These are phyloP conservation scores for Paramormyrops kingsleyae DNA, from an alignment of 2,113 vertebrate species.

Conservation along the genomic window DNA sequence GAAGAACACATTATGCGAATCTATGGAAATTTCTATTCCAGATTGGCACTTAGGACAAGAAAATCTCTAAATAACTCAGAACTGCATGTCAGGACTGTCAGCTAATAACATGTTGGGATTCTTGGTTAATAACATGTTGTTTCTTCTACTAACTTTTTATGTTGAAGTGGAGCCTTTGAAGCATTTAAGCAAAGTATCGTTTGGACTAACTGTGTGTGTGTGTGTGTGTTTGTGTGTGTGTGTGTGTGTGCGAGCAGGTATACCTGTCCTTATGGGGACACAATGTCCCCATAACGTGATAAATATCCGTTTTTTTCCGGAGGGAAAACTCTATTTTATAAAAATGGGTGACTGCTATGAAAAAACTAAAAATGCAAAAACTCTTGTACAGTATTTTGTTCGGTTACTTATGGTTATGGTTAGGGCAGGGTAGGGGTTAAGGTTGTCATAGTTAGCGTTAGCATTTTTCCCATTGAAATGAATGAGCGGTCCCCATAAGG, in stretches of 20 bases:
- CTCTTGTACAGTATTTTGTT: too few relatives aligned
- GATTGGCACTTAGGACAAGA: neutral
- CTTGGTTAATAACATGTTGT: constrained; percentile 6
- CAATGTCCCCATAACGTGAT: too few relatives aligned
- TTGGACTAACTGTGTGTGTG: neutral
- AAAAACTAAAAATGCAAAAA: too few relatives aligned
- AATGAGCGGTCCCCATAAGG: too few relatives aligned
- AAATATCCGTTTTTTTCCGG: too few relatives aligned
- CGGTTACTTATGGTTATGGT: too few relatives aligned
- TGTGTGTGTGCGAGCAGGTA: neutral
- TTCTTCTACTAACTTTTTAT: neutral
- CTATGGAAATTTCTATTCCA: constrained; percentile 6
- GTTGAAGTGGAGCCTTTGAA: neutral
- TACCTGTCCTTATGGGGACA: too few relatives aligned
- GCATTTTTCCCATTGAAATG: too few relatives aligned
- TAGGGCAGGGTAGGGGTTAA: too few relatives aligned
- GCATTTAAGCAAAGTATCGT: neutral
- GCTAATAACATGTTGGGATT: neutral
- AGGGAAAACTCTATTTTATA: too few relatives aligned
- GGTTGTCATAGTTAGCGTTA: too few relatives aligned
- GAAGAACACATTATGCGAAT: constrained; percentile 9
- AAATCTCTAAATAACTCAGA: neutral
- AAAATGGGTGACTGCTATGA: too few relatives aligned
- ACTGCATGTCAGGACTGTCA: neutral
- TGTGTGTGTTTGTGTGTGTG: neutral